Evolutionary conservation across 2,888 invertebrate species (phyloP).

Genomic region (Bhutanitis thaidina): DNA sequence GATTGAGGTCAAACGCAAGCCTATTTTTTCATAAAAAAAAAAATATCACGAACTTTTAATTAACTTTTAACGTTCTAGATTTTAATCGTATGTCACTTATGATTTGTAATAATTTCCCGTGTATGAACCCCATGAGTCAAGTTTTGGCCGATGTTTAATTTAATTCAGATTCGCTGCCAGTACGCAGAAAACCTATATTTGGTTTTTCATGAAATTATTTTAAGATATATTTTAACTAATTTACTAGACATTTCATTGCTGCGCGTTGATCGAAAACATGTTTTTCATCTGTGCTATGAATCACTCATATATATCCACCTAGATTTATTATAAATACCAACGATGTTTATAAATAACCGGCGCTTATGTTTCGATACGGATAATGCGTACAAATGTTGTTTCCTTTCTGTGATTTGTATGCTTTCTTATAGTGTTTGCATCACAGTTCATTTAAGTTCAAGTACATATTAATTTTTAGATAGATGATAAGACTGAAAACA

Average conservation of each 20-base stretch:
- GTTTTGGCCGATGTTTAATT: constrained; percentile 36
- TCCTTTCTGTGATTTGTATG: too few relatives aligned
- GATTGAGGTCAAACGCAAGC: too few relatives aligned
- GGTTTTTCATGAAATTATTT: too few relatives aligned
- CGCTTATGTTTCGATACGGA: constrained; percentile 19
- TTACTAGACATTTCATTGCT: constrained; percentile 1
- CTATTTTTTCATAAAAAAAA: too few relatives aligned
- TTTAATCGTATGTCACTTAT: background rate
- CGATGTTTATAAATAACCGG: constrained; percentile 26
- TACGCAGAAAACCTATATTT: too few relatives aligned
- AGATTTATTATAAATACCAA: constrained; percentile 8
- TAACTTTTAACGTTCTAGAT: background rate
- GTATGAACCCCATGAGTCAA: constrained; percentile 66
- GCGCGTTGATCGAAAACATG: constrained; percentile 4
- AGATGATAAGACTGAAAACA: too few relatives aligned
- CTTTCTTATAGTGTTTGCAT: too few relatives aligned
- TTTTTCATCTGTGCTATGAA: constrained; percentile 12
- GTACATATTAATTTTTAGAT: too few relatives aligned
- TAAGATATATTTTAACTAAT: background rate
- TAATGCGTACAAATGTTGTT: background rate
- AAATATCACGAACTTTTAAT: too few relatives aligned
- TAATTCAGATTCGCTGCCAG: too few relatives aligned
- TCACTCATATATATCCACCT: background rate
- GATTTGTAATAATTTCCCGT: constrained; percentile 36
- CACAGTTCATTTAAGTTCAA: too few relatives aligned